phyloP scores from a whole-genome alignment of 2,888 invertebrate genomes.

The Bedellia somnulentella region DNA sequence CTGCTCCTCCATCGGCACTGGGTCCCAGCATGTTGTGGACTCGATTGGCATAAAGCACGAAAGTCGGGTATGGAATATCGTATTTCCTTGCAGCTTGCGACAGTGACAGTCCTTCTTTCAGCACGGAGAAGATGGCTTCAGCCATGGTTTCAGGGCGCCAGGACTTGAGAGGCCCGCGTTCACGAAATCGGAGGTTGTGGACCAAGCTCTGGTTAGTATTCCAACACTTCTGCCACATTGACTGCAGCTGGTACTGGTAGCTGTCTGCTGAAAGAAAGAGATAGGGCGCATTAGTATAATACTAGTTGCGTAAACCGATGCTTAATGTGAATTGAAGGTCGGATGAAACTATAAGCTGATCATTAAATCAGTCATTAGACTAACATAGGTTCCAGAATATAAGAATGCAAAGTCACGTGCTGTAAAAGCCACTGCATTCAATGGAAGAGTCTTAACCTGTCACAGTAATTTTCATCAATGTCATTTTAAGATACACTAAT shows the following conservation, averaged over 20 bases:
- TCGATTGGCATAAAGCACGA: conserved; percentile 89
- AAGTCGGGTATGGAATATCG: conserved; percentile 93
- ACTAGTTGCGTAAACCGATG: background rate
- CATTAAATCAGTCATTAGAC: no score
- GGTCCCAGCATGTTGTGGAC: conserved; percentile 94
- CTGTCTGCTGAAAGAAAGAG: conserved; percentile 74
- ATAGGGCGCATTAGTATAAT: background rate
- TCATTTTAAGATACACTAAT: no score
- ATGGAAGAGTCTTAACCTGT: no score
- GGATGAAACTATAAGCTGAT: no score
- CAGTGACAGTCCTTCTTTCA: conserved; percentile 85
- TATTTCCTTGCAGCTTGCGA: conserved; percentile 92
- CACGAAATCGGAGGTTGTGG: conserved; percentile 88
- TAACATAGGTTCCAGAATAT: background rate
- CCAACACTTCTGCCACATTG: conserved; percentile 97
- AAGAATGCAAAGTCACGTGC: no score
- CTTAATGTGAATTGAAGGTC: no score
- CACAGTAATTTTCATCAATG: no score
- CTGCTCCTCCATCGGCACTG: conserved; percentile 87
- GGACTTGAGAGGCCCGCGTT: conserved; percentile 88
- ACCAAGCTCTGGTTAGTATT: conserved; percentile 90
- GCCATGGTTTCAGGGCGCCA: conserved; percentile 96
- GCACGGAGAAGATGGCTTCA: conserved; percentile 89
- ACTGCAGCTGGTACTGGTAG: conserved; percentile 93
- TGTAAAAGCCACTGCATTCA: no score